Base-by-base conservation (phyloP, 2,113 vertebrate species). In the Lates calcarifer region DNA sequence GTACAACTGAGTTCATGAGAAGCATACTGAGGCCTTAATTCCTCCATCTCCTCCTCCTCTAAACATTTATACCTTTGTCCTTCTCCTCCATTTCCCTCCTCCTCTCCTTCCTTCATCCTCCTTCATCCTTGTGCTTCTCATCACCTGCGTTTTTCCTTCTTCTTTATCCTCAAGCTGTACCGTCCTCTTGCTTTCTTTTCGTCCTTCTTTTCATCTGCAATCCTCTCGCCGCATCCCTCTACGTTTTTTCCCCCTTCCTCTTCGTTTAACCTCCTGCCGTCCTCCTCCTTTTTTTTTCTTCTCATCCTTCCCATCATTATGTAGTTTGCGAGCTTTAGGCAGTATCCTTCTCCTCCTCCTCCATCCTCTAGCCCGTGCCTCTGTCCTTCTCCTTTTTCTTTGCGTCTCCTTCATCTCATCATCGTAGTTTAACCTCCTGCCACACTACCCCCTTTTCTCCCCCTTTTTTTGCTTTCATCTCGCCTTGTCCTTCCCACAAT, bases 401-500 rank as follows among this genome's bases (percentile, higher is more conserved):
- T 7, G 7, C 17, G 14, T 35, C 12, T 74, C 64, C 68, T 66
- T 66, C 20, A 6, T 41, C 70, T 68, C 62, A 18, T 89, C 65
- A 33, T 74, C 45, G 39, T 55, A 29, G 1, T 49, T 78, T 56
- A 64, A 28, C 75, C 73, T 82, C 51, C 62, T 69, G 66, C 60
- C 49, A 18, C 8, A 14, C 66, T 57, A 6, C 22, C 18, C 28
- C 61, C n/a, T 53, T 65, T 18, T 53, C 20, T 77, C 65, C 74
- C 57, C 49, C 55, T 70, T 67, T 2, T 2, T 57, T 55, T 45
- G 43, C 53, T 66, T 24, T 70, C 49, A 37, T 60, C n/a, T 66
- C 8, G 0, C 31, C 57, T n/a, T 12, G 15, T 77, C 31, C 24
- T 64, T 41, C 55, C 12, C 31, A 31, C 18, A 15, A 13, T 58